phyloP scores from a whole-genome alignment of 2,888 invertebrate species.

The Pocota personata region DNA sequence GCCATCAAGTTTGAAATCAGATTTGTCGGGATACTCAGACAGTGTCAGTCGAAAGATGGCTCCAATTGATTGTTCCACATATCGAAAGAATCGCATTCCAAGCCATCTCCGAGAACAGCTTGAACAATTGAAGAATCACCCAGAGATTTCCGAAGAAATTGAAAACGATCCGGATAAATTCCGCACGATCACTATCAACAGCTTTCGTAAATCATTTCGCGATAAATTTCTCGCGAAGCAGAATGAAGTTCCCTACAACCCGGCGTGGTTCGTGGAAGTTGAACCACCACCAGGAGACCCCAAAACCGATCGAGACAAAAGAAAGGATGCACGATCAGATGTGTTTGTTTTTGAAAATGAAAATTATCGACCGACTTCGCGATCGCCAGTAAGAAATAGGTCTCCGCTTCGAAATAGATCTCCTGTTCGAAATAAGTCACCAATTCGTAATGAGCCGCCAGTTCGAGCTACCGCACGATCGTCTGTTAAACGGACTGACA shows the following conservation, averaged over 20 bases:
- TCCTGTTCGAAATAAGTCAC: conserved; percentile 77
- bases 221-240: conserved; percentile 80
- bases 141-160: conserved; percentile 75
- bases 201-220: conserved; percentile 81
- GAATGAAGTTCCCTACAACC: conserved; percentile 80
- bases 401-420: conserved; percentile 63
- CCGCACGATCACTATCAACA: conserved; percentile 81
- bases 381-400: conserved; percentile 78
- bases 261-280: conserved; percentile 82
- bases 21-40: conserved; percentile 37
- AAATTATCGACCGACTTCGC: conserved; percentile 80
- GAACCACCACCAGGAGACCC: conserved; percentile 75
- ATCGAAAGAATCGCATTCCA: conserved; percentile 79
- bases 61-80: conserved; percentile 79
- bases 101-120: conserved; percentile 78
- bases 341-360: conserved; percentile 80
- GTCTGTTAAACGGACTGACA: conserved; percentile 63
- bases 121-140: conserved; percentile 78
- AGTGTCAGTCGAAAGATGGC: not conserved
- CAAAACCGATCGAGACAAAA: not conserved
- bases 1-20: conserved; percentile 77
- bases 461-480: conserved; percentile 64
- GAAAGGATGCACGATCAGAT: conserved; percentile 77
- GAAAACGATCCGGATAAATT: conserved; percentile 79
- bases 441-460: conserved; percentile 76